Evolutionary conservation across 2,797 vertebrate genomes (phyloP).

Genomic region (Oryzias sinensis): DNA sequence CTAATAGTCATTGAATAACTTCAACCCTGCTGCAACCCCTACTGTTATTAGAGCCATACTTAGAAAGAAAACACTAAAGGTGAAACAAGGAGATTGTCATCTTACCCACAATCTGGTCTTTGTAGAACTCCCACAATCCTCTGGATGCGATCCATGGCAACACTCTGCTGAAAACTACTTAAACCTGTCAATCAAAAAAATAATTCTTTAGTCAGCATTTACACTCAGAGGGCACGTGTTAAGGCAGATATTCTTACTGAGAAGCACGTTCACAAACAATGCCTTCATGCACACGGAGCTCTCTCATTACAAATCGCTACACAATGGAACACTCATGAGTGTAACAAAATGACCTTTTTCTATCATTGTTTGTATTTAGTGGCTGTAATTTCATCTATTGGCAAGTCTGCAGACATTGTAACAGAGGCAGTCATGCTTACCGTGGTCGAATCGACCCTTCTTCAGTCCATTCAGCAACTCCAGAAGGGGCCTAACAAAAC

Average conservation of each 20-base stretch:
- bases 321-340: constrained; percentile 7
- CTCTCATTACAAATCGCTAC: constrained; percentile 37
- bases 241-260: constrained; percentile 3
- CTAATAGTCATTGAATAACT: too few relatives aligned
- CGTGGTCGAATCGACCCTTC: constrained; percentile 87
- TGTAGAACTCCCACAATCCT: constrained; percentile 91
- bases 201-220: constrained; percentile 41
- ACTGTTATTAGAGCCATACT: neutral
- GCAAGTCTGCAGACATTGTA: constrained; percentile 8
- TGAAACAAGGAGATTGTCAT: constrained; percentile 5
- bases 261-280: neutral
- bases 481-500: constrained; percentile 85
- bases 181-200: constrained; percentile 80
- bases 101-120: constrained; percentile 90
- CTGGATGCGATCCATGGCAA: constrained; percentile 95
- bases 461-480: constrained; percentile 88
- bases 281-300: constrained; percentile 30
- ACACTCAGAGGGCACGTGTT: constrained; percentile 12
- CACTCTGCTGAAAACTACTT: constrained; percentile 93
- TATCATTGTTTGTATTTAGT: constrained; percentile 30
- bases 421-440: constrained; percentile 65
- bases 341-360: constrained; percentile 8
- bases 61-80: neutral
- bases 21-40: neutral
- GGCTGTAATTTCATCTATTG: constrained; percentile 11